A percentile compares a stretch with the other conserved stretches of the same genome.
These are phyloP conservation scores for Julus scanicus DNA, from an alignment of 2,888 invertebrate genomes.

Conservation along the genomic window DNA sequence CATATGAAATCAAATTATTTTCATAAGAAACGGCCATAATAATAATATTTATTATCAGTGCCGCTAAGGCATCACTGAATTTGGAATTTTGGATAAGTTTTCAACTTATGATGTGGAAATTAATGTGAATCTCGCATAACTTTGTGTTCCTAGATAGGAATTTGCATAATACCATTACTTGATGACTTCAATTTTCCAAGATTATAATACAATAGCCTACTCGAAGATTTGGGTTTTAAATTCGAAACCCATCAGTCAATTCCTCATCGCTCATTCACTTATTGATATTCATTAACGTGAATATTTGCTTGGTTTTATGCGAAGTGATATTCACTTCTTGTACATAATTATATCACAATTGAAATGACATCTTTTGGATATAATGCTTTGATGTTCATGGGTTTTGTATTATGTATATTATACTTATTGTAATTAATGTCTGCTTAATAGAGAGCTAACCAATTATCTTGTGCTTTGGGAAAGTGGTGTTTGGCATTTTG, in stretches of 20 bases:
- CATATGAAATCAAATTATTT: constrained; percentile 33
- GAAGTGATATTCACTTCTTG: constrained; percentile 51
- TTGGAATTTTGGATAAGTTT: neutral
- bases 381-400: constrained; percentile 8
- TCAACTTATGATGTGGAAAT: neutral
- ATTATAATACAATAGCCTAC: neutral
- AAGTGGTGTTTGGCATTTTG: neutral
- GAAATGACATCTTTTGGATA: constrained; percentile 14
- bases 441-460: constrained; percentile 5
- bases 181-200: neutral
- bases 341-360: constrained; percentile 13
- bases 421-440: constrained; percentile 33
- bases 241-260: neutral
- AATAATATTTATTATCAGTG: neutral
- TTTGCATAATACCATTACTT: neutral
- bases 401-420: constrained; percentile 6
- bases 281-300: constrained; percentile 33
- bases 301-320: constrained; percentile 22
- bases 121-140: neutral
- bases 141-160: neutral
- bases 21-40: neutral
- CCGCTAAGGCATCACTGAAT: neutral
- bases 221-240: neutral
- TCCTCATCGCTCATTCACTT: constrained; percentile 3
- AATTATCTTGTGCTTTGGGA: constrained; percentile 8